Base-by-base conservation (phyloP, 2,888 invertebrate genomes). In the Chironomus tentans region DNA sequence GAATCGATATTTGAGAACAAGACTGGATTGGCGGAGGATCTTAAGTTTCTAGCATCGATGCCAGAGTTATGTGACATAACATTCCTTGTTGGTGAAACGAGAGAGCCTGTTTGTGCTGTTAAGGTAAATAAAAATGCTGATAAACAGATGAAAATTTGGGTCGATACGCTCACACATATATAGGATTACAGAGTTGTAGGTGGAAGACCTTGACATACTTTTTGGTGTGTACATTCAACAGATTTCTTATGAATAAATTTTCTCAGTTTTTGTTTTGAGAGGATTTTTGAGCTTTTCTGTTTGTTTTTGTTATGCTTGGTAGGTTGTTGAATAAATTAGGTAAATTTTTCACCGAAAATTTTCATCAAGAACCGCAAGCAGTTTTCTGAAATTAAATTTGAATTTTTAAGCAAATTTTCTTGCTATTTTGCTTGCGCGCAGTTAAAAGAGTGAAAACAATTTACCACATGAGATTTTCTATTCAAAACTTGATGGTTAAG, bases 61-160 rank as follows among this genome's bases (percentile, higher is more conserved):
- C 91, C 91, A 13, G 91, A 91, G 82, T 85, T 91, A 68, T 91
- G 91, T 81, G 91, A 91, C 81, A 90, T 91, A 78, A 90, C 90
- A 10, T 90, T 91, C 82, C 86, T 91, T 72, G 90, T 91, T 7
- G 90, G 91, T 5, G 89, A 90, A 77, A 88, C 89, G 68, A 82
- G 89, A 68, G 90, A 90, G 80, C 90, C 91, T 1, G 90, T 91
- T 12, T 91, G 90, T 80, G 91, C 90, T 24, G 91, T 91, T 69
- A 90, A 90, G 81, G 90, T 74, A n/a, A 73, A 24, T n/a, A 10
- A 38, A 38, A 28, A 3, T 4, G 28, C 4, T 28, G 28, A 28
- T 4, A 28, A 38, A 10, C 2, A 4, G 38, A n/a, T n/a, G 10
- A 38, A 38, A 38, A 38, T 38, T 38, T 38, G 10, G 38, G 38